phyloP scores from a whole-genome alignment of 2,797 vertebrate species.

The Argyrosomus regius region DNA sequence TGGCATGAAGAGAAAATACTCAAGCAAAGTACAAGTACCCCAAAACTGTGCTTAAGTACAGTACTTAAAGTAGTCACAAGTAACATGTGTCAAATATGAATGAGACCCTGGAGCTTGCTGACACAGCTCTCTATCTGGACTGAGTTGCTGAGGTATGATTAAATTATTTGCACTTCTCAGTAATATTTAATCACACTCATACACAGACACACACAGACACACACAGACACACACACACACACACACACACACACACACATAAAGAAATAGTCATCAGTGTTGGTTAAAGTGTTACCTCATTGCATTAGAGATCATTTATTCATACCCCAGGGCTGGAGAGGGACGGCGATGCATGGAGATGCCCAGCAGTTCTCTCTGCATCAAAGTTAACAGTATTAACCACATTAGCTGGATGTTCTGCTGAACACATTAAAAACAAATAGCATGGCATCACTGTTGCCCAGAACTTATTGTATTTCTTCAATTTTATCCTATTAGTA shows the following conservation, averaged over 20 bases:
- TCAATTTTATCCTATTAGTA: slow-evolving; percentile 23
- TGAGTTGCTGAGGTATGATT: slow-evolving; percentile 51
- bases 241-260: slow-evolving; percentile 25
- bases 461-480: slow-evolving; percentile 30
- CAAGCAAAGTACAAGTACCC: background rate
- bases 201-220: background rate
- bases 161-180: slow-evolving; percentile 67
- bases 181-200: slow-evolving; percentile 71
- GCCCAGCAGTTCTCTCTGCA: slow-evolving; percentile 35
- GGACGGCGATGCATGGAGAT: slow-evolving; percentile 29
- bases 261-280: slow-evolving; percentile 35
- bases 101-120: slow-evolving; percentile 43
- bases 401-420: slow-evolving; percentile 42
- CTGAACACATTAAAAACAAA: slow-evolving; percentile 42
- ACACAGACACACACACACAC: slow-evolving; percentile 2
- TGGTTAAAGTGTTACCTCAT: slow-evolving; percentile 53
- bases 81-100: slow-evolving; percentile 54
- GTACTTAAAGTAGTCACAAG: background rate
- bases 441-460: slow-evolving; percentile 8
- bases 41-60: background rate
- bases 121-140: slow-evolving; percentile 35
- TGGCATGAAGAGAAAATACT: background rate
- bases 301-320: slow-evolving; percentile 78
- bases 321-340: slow-evolving; percentile 49
- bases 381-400: slow-evolving; percentile 47